Base-by-base conservation (phyloP, 2,888 invertebrate species). In the Danaus chrysippus region DNA sequence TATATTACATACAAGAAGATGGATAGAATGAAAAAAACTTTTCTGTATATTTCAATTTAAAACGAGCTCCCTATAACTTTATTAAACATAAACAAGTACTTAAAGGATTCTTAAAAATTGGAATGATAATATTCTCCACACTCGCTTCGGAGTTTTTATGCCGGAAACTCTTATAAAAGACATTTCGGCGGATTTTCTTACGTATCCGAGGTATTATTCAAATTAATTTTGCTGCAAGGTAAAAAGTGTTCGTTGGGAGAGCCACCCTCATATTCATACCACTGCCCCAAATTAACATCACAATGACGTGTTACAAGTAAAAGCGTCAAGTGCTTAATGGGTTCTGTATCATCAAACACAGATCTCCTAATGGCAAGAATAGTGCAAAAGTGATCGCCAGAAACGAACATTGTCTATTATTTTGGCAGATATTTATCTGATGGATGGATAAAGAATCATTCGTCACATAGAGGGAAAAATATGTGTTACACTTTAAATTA, bases 231-330 rank as follows among this genome's bases (percentile, higher is more conserved):
- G 82, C 83, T 82, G 79, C 81, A 84, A 84, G 83, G 86, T 83
- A 88, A 90, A 90, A 89, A 91, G 84, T 87, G 86, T 79, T 83
- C 83, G 79, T 78, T 74, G 80, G 79, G 76, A 78, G 77, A 73
- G 73, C 79, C 82, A 75, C 83, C 86, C 84, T 82, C 87, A 86
- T 88, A 87, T 90, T 89, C 89, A 89, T 87, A 86, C 86, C 82
- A 84, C 82, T 82, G 84, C 82, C 87, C 85, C 80, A 84, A 87
- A 90, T 90, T 91, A 89, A 87, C 90, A 90, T 90, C 83, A 89
- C 88, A 90, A 91, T 88, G 87, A 90, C 87, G 86, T 86, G 87
- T 85, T 80, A 80, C 83, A 79, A 74, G 82, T 81, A 82, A 79
- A 81, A 80, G 82, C 81, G 81, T 82, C 81, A 82, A 85, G 85